Evolutionary conservation across 2,888 invertebrate species (phyloP).

Genomic region (Chamaedrilus cognettii): DNA sequence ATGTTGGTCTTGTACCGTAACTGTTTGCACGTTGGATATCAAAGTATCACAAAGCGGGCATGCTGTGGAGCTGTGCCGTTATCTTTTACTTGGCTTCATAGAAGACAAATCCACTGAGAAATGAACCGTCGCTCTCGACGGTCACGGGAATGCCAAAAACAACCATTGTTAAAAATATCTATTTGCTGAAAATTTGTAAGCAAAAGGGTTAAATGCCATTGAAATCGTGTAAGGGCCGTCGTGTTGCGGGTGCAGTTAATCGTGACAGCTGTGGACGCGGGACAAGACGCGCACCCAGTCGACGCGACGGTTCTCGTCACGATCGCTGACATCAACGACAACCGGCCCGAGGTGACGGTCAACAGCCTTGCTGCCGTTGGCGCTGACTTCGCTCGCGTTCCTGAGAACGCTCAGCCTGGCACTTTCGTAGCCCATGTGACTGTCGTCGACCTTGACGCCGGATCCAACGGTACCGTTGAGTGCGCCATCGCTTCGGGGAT

Average conservation of each 20-base stretch:
- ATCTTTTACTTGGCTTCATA: too few relatives aligned
- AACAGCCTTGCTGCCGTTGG: constrained; percentile 19
- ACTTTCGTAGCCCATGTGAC: constrained; percentile 24
- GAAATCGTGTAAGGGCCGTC: constrained; percentile 18
- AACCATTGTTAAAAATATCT: too few relatives aligned
- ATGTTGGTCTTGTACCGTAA: too few relatives aligned
- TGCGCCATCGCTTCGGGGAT: not conserved
- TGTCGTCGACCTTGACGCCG: constrained; percentile 14
- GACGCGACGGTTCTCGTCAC: constrained; percentile 15
- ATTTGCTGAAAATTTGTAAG: not conserved
- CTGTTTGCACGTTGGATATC: too few relatives aligned
- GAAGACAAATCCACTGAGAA: too few relatives aligned
- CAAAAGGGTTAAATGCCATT: not conserved
- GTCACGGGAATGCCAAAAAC: constrained; percentile 28
- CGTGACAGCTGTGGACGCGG: constrained; percentile 18
- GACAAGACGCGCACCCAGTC: constrained; percentile 12
- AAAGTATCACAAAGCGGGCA: too few relatives aligned
- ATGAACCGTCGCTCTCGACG: constrained; percentile 24
- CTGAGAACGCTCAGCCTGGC: constrained; percentile 19
- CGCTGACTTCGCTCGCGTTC: constrained; percentile 16
- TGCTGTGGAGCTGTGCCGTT: too few relatives aligned
- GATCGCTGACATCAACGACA: constrained; percentile 19
- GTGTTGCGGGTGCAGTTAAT: constrained; percentile 14
- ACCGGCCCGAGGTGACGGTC: constrained; percentile 16
- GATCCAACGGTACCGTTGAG: constrained; percentile 15